A percentile compares a stretch with the other conserved stretches of the same genome.
Conservation (phyloP, 2,888 invertebrate genomes). For the Acronicta alni region DNA sequence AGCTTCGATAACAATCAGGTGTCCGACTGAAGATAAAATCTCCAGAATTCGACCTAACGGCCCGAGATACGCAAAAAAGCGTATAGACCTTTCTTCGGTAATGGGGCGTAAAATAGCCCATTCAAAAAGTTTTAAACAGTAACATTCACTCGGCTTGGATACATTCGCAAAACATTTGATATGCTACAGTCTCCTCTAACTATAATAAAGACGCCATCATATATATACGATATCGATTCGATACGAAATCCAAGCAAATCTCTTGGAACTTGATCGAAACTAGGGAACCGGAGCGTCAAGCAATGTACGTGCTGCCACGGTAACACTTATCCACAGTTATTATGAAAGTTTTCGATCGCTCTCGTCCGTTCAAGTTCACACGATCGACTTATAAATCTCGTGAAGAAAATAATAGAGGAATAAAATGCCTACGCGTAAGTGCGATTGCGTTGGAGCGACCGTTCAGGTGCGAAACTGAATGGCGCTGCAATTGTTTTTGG, state of each 20-base stretch:
- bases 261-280: slow-evolving; percentile 49
- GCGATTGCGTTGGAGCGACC: slow-evolving; percentile 32
- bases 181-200: slow-evolving; percentile 36
- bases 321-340: slow-evolving; percentile 62
- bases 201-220: slow-evolving; percentile 40
- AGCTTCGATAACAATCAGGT: slow-evolving; percentile 26
- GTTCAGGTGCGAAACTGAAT: slow-evolving; percentile 28
- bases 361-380: slow-evolving; percentile 55
- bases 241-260: slow-evolving; percentile 52
- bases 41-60: slow-evolving; percentile 26
- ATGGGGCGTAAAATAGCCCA: slow-evolving; percentile 49
- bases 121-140: slow-evolving; percentile 47
- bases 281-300: slow-evolving; percentile 40
- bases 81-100: slow-evolving; percentile 32
- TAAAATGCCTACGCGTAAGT: slow-evolving; percentile 50
- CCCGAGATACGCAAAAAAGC: slow-evolving; percentile 33
- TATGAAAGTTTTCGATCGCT: slow-evolving; percentile 65
- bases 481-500: slow-evolving; percentile 24
- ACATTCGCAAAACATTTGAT: slow-evolving; percentile 43
- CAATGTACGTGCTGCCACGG: slow-evolving; percentile 52
- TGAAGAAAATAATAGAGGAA: slow-evolving; percentile 61
- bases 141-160: slow-evolving; percentile 31
- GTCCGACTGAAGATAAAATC: slow-evolving; percentile 40
- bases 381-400: slow-evolving; percentile 67
- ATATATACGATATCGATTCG: slow-evolving; percentile 47